Evolutionary conservation across 2,113 vertebrate species (phyloP), one percentile per base, ranked within the genome.

Genomic region (Thunnus thynnus): DNA sequence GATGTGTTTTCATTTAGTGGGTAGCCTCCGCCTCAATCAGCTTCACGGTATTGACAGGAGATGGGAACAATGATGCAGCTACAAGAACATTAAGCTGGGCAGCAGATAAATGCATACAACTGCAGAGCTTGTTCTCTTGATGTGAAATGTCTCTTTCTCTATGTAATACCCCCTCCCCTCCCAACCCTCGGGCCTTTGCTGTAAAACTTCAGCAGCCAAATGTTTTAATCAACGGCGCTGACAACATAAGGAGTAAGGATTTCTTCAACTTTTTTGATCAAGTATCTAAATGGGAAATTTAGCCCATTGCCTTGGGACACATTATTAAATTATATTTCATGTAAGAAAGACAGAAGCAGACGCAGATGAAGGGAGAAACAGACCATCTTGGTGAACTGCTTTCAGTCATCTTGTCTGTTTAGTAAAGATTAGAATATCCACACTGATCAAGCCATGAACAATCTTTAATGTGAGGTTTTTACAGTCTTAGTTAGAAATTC

Each of bases 281-380:
- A 5, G 5, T 27, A 61, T 61, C 18, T 67, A 66, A 80, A 76
- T 67, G 27, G 47, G 55, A 61, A 71, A 72, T 67, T n/a, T 76
- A 48, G 13, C 48, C 10, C 0, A 0, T 22, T 68, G 41, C 36
- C 62, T 27, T 50, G 56, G 56, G 55, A 56, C 56, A 72, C 17
- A 55, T 48, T 17, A 32, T 60, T 46, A 27, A 32, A 76, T 46
- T 46, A 20, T 52, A 46, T 25, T 61, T 61, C n/a, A 54, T 32
- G 46, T 61, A 46, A 67, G 36, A 63, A 54, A 54, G 47, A 27
- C 9, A 61, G 55, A 16, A 25, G 52, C 5, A 61, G 55, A 16
- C 25, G 52, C 5, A 20, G 4, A 32, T 1, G 4, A 22, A 67
- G 2, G 12, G 30, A 20, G 32, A 36, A 61, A 18, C 16, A 47